Base-by-base conservation (phyloP, 2,888 invertebrate species). In the Drosophila yooni region DNA sequence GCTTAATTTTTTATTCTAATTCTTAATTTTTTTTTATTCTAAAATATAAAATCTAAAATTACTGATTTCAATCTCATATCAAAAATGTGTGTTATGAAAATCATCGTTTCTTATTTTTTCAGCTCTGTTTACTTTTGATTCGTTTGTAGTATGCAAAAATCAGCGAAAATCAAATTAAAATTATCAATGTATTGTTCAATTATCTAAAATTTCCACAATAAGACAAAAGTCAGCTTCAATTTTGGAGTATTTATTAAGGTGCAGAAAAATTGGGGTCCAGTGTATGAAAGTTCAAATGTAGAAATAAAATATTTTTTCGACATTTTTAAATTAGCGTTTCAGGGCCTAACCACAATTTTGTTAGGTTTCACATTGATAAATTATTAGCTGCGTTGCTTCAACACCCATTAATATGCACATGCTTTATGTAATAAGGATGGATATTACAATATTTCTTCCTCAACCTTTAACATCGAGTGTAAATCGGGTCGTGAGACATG, bases 401-500 rank as follows among this genome's bases (percentile, higher is more conserved):
- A 25, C 25, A 48, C 15, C 11, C 13, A 25, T 46, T 25, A 2
- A 25, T 46, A 25, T 4, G 21, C 21, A 46, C 15, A 15, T 25
- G 46, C 15, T 25, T 46, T 50, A 21, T 34, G 18, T 10, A 27
- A 25, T 21, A 34, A 29, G 15, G 15, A 29, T n/a, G 50, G 15
- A 36, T 15, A n/a, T 36, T 15, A 34, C 29, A 29, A 6, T n/a
- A 11, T 51, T 36, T 27, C 10, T n/a, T 56, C 36, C 6, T 40
- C 15, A 29, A 38, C 56, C 27, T 27, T n/a, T n/a, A 56, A 25
- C 29, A 25, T 10, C 33, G 36, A 21, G 13, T 52, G 21, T 43
- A 46, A 46, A 8, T 13, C 21, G 29, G 65, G 34, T 33, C 52
- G 43, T 46, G 46, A 36, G 52, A 34, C 27, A 18, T 40, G 13